Evolutionary conservation across 37 sponge, comb jelly and placozoan species (phyloP).

Genomic region (Ianthella basta): DNA sequence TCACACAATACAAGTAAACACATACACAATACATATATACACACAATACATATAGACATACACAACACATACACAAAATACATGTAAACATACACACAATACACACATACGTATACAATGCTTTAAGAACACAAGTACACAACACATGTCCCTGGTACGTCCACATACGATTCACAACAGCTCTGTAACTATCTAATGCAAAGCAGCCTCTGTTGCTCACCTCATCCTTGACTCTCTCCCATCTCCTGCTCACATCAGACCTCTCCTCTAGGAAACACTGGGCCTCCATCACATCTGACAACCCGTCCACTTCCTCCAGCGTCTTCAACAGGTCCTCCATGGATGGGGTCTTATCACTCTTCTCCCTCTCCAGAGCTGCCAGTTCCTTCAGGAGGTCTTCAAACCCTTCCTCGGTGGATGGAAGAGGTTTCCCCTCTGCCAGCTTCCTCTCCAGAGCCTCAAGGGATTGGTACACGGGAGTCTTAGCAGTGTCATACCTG

Average conservation of each 20-base stretch:
- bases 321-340: slow-evolving; percentile 37
- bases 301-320: slow-evolving; percentile 27
- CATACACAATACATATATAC: slow-evolving; percentile 1
- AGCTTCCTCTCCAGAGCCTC: slow-evolving; percentile 16
- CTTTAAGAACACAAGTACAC: too few relatives aligned
- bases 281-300: slow-evolving; percentile 43
- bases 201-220: slow-evolving; percentile 7
- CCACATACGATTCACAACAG: too few relatives aligned
- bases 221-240: slow-evolving; percentile 50
- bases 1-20: neutral
- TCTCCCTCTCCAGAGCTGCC: slow-evolving; percentile 31
- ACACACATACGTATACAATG: too few relatives aligned
- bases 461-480: neutral
- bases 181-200: neutral
- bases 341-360: neutral
- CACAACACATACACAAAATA: too few relatives aligned
- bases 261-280: slow-evolving; percentile 24
- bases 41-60: too few relatives aligned
- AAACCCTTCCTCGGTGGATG: neutral
- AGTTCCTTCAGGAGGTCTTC: slow-evolving; percentile 32
- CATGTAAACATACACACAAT: too few relatives aligned
- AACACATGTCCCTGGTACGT: too few relatives aligned
- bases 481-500: neutral
- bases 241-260: slow-evolving; percentile 30
- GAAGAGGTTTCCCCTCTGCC: slow-evolving; percentile 22